A percentile compares a stretch with the other conserved stretches of the same genome.
These are phyloP conservation scores for Tigriopus japonicus DNA, from an alignment of 1,140 invertebrate genomes.

Conservation along the genomic window DNA sequence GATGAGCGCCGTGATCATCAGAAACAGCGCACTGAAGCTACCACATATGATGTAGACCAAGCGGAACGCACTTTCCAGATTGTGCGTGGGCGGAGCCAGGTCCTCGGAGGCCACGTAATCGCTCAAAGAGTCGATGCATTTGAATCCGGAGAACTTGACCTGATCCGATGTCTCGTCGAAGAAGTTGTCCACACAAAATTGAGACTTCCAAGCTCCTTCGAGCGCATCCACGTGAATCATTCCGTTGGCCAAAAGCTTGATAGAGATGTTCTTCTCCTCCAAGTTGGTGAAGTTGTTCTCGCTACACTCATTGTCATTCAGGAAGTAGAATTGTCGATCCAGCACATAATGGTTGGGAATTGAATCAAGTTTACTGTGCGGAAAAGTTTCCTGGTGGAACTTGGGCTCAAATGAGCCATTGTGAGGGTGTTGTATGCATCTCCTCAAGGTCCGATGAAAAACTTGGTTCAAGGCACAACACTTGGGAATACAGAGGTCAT, in stretches of 20 bases:
- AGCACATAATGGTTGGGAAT: too few species aligned
- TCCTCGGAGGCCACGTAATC: too few species aligned
- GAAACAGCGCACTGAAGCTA: not conserved
- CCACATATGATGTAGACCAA: slow-evolving; percentile 1
- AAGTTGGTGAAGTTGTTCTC: not conserved
- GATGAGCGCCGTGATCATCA: slow-evolving; percentile 1
- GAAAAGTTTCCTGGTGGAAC: not conserved
- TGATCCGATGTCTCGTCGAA: not conserved
- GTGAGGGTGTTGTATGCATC: not conserved
- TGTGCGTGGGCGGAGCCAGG: not conserved
- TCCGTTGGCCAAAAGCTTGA: not conserved
- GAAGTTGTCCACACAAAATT: slow-evolving; percentile 10
- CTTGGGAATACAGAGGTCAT: slow-evolving; percentile 1
- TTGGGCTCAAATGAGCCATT: not conserved
- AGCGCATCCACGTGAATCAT: too few species aligned
- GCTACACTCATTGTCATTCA: too few species aligned
- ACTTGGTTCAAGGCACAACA: slow-evolving; percentile 3
- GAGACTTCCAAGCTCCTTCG: not conserved
- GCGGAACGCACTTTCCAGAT: not conserved
- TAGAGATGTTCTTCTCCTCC: not conserved
- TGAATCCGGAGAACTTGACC: not conserved
- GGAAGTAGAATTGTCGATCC: too few species aligned
- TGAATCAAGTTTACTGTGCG: too few species aligned
- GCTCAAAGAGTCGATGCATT: not conserved
- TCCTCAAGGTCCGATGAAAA: not conserved